These are phyloP conservation scores for Amphilophus citrinellus DNA, from an alignment of 2,113 vertebrate genomes.

Conservation along the genomic window DNA sequence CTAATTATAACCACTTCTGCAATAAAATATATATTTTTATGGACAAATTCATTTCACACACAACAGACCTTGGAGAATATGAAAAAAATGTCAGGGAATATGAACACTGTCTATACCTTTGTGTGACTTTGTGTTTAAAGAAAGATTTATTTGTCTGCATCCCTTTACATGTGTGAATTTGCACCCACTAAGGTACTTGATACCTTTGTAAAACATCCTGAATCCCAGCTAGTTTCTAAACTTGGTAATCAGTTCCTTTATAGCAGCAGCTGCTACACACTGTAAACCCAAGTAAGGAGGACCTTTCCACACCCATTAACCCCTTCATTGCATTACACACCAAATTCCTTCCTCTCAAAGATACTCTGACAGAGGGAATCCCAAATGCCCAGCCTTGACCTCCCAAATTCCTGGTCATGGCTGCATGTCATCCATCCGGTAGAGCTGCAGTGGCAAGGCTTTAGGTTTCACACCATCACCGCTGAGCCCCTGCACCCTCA, in stretches of 20 bases:
- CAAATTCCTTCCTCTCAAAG: constrained; percentile 50
- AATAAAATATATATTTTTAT: neutral
- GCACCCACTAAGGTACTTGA: constrained; percentile 17
- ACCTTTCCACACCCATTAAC: constrained; percentile 53
- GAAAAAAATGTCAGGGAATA: neutral
- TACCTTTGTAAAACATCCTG: constrained; percentile 50
- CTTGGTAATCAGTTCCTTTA: constrained; percentile 54
- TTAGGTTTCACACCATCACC: constrained; percentile 67
- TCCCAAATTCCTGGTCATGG: constrained; percentile 63
- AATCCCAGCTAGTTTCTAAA: constrained; percentile 65
- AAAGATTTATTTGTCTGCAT: neutral
- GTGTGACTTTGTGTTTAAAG: constrained; percentile 3
- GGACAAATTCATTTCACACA: neutral
- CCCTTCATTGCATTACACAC: constrained; percentile 61
- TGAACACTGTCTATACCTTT: neutral
- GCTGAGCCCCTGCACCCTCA: neutral
- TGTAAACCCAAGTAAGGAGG: constrained; percentile 51
- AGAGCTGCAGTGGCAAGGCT: constrained; percentile 39
- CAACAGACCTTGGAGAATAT: neutral
- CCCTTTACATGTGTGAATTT: neutral
- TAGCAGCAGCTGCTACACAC: constrained; percentile 66
- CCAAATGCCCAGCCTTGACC: constrained; percentile 68
- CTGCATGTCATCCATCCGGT: constrained; percentile 53
- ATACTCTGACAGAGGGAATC: constrained; percentile 64
- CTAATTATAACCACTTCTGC: neutral